Evolutionary conservation across 2,888 invertebrate species (phyloP).

Genomic region (Orchesella flavescens): DNA sequence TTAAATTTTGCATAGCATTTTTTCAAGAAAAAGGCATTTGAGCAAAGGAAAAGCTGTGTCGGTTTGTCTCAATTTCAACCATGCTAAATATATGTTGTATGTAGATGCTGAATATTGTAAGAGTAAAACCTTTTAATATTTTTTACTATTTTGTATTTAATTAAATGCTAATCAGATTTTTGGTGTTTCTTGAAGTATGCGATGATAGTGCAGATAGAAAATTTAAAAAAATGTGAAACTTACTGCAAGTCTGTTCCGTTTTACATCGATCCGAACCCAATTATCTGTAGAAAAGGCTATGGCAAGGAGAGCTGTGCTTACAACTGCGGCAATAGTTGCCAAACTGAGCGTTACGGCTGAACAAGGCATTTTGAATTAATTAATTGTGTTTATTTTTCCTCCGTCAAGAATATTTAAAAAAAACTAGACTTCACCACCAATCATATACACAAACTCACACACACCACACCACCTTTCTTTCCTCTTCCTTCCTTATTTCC

Average conservation of each 20-base stretch:
- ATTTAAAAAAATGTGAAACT: constrained; percentile 69
- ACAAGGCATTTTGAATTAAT: constrained; percentile 83
- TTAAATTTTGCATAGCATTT: too few species aligned
- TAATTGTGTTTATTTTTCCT: constrained; percentile 10
- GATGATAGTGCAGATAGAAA: too few species aligned
- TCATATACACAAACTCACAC: constrained; percentile 30
- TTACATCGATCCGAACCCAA: constrained; percentile 95
- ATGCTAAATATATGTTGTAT: too few species aligned
- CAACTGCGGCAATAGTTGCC: constrained; percentile 95
- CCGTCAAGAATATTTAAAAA: constrained; percentile 20
- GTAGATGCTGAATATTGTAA: too few species aligned
- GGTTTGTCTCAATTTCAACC: too few species aligned
- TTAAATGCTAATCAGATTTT: too few species aligned
- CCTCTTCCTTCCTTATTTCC: not conserved
- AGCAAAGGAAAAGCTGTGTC: too few species aligned
- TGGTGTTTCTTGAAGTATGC: too few species aligned
- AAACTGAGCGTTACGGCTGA: constrained; percentile 95
- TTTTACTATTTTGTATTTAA: too few species aligned
- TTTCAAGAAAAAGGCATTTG: too few species aligned
- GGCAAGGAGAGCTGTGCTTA: constrained; percentile 92
- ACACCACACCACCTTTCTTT: constrained; percentile 1
- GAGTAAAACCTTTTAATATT: too few species aligned
- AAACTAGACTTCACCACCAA: constrained; percentile 17
- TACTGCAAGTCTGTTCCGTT: constrained; percentile 83
- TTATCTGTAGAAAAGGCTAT: constrained; percentile 97